Base-by-base conservation (phyloP, 2,888 invertebrate species). In the Lapara coniferarum region DNA sequence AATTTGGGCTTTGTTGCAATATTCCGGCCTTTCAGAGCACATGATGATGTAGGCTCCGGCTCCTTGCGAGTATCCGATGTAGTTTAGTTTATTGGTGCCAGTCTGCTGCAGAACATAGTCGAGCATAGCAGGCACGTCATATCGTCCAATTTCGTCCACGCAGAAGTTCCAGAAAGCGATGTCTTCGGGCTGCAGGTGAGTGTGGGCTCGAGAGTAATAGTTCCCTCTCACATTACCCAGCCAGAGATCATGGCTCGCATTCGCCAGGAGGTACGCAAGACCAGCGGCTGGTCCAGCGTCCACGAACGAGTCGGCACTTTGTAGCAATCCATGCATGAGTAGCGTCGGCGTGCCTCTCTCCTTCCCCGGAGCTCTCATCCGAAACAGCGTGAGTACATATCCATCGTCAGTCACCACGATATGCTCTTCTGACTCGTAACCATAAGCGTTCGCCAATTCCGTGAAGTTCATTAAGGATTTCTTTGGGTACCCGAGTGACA, bases 31-130 rank as follows among this genome's bases (percentile, higher is more conserved):
- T 75, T 95, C 94, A 0, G 96, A 95, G 67, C 95, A 94, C 95
- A 96, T 95, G 0, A 96, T 95, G 81, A 94, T 95, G 78, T 95
- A 96, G 4, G 89, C 86, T 0, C 96, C 95, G 0, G 95, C 95
- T 10, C 97, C 98, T 84, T 95, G 95, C 0, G 97, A 97, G 82
- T 97, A 97, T 0, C 97, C 98, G 7, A 97, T 95, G 51, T 86
- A 90, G 58, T 88, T 90, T 51, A 92, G 67, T 53, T 85, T 88
- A 0, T 78, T 72, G 0, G 74, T 72, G 2, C 77, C 75, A 0
- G 91, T 89, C 6, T 82, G 72, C 0, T 82, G 71, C 8, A 91
- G 70, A 1, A 91, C 83, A 57, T 88, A 86, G 67, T 91, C 89
- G 0, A 90, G 80, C 55, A 85, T 83, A 0, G 97, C 96, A 1